Conservation (phyloP, 2,888 invertebrate species). For the Ornithoptera priamus region DNA sequence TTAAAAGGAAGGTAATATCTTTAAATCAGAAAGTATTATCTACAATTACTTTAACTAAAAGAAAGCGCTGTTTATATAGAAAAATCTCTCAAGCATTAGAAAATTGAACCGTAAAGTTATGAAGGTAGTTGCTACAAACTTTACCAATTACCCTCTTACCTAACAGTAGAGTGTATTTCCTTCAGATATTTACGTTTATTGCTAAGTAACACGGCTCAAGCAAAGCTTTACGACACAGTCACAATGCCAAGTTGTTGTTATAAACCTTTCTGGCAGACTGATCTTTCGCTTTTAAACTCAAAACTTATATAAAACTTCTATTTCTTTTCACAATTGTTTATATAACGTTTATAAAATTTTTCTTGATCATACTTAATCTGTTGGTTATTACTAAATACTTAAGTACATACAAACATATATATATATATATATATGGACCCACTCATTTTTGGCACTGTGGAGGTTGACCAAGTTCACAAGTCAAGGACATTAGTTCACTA, state of each 20-base stretch:
- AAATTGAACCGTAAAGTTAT: slow-evolving; percentile 31
- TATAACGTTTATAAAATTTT: no score
- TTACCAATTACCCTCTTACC: slow-evolving; percentile 34
- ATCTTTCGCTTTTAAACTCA: slow-evolving; percentile 14
- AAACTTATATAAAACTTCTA: slow-evolving; percentile 2
- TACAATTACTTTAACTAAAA: neutral
- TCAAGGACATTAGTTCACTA: no score
- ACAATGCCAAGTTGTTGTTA: slow-evolving; percentile 26
- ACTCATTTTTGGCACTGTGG: no score
- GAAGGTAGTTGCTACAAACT: slow-evolving; percentile 35
- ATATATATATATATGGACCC: no score
- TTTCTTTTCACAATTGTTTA: neutral
- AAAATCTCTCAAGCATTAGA: slow-evolving; percentile 16
- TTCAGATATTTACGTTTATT: slow-evolving; percentile 35
- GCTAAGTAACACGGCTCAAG: slow-evolving; percentile 31
- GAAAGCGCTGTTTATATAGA: neutral
- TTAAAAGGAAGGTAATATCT: neutral
- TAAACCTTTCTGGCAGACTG: slow-evolving; percentile 22
- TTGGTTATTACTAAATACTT: no score
- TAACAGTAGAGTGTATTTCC: slow-evolving; percentile 33
- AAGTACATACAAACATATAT: no score
- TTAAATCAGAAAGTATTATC: no score
- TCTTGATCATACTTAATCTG: no score
- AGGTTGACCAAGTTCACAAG: no score
- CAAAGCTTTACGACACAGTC: slow-evolving; percentile 27